Percentiles rank a stretch among this genome's conserved stretches.
Evolutionary conservation across 2,113 vertebrate species (phyloP).

Genomic region (Clarias gariepinus): DNA sequence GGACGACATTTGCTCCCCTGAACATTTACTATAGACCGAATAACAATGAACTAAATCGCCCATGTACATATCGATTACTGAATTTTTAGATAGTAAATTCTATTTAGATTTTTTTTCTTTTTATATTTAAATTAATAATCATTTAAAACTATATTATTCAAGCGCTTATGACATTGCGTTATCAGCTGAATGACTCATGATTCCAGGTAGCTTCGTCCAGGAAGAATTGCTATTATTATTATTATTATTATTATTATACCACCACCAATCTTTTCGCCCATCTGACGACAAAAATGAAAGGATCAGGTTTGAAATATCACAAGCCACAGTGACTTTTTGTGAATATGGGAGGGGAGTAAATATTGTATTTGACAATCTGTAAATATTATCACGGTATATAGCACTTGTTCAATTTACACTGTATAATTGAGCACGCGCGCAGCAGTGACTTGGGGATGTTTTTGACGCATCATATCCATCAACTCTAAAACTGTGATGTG

Average conservation of each 20-base stretch:
- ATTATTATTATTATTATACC: slow-evolving; percentile 21
- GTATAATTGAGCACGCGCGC: slow-evolving; percentile 7
- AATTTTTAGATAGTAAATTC: slow-evolving; percentile 45
- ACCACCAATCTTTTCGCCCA: background rate
- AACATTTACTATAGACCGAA: slow-evolving; percentile 80
- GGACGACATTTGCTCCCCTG: slow-evolving; percentile 79
- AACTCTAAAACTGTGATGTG: slow-evolving; percentile 43
- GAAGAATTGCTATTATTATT: slow-evolving; percentile 40
- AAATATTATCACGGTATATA: slow-evolving; percentile 46
- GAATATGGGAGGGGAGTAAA: slow-evolving; percentile 38
- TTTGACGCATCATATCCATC: slow-evolving; percentile 39
- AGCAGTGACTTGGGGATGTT: slow-evolving; percentile 37
- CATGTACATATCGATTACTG: slow-evolving; percentile 53
- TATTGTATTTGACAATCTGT: slow-evolving; percentile 56
- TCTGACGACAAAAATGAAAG: background rate
- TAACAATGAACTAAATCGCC: slow-evolving; percentile 27
- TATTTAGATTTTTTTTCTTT: slow-evolving; percentile 34
- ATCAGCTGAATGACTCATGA: background rate
- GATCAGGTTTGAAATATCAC: background rate
- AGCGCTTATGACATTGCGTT: slow-evolving; percentile 35
- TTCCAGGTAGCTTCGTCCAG: background rate
- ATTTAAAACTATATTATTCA: slow-evolving; percentile 9
- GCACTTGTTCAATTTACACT: slow-evolving; percentile 31
- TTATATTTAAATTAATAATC: slow-evolving; percentile 32
- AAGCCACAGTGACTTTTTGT: slow-evolving; percentile 22